Conservation (phyloP, 2,888 invertebrate genomes). For the Cotesia congregata region DNA sequence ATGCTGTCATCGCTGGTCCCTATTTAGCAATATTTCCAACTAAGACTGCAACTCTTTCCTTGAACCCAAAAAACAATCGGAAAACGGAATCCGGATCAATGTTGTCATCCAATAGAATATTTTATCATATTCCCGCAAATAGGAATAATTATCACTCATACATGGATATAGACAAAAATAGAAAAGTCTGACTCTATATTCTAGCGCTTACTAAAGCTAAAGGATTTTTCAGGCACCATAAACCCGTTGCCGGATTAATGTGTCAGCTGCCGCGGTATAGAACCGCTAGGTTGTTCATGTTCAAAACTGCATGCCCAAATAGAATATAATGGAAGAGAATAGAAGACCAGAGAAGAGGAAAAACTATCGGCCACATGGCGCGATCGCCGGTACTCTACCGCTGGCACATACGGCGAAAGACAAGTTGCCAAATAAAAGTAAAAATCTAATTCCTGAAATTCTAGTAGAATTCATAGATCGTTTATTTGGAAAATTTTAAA, state of each 20-base stretch:
- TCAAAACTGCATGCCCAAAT: background rate
- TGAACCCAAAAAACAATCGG: constrained; percentile 14
- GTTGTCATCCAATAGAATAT: constrained; percentile 9
- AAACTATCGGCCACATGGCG: constrained; percentile 22
- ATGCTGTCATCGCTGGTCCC: constrained; percentile 41
- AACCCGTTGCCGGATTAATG: constrained; percentile 25
- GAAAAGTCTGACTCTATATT: background rate
- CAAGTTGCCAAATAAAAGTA: constrained; percentile 26
- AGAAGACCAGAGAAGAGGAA: background rate
- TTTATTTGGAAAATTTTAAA: no score
- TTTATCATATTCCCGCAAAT: background rate
- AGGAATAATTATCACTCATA: constrained; percentile 13
- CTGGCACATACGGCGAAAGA: constrained; percentile 28
- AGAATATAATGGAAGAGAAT: constrained; percentile 17
- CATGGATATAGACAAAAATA: background rate
- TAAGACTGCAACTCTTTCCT: constrained; percentile 2
- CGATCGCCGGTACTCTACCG: constrained; percentile 5
- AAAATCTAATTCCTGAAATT: background rate
- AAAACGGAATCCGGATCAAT: background rate
- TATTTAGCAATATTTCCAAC: constrained; percentile 18
- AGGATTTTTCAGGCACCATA: background rate
- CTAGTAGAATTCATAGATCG: no score
- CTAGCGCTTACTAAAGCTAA: background rate
- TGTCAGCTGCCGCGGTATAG: constrained; percentile 21
- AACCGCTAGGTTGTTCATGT: background rate